These are phyloP conservation scores for Dendroctonus ponderosae DNA, from an alignment of 1,140 invertebrate genomes.

Conservation along the genomic window DNA sequence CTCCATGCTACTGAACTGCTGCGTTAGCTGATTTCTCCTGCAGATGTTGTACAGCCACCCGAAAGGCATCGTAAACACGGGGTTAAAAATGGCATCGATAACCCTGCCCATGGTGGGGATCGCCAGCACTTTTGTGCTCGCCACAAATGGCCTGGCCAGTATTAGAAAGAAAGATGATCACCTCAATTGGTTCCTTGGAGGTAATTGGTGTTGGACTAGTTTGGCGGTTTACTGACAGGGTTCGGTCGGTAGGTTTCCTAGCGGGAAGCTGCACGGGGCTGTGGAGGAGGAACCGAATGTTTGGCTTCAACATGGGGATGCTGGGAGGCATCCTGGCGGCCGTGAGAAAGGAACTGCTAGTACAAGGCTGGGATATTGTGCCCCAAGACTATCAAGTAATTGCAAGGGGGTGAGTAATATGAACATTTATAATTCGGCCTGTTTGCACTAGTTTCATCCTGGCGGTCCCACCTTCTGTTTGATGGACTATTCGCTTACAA, in stretches of 20 bases:
- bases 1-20: too few relatives aligned
- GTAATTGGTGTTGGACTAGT: constrained; percentile 34
- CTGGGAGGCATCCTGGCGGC: constrained; percentile 52
- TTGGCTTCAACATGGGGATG: constrained; percentile 41
- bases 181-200: constrained; percentile 62
- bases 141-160: constrained; percentile 59
- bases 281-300: constrained; percentile 52
- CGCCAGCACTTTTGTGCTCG: constrained; percentile 62
- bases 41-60: constrained; percentile 48
- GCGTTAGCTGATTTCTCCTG: background rate
- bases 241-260: constrained; percentile 39
- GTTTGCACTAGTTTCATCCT: background rate
- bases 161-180: constrained; percentile 65
- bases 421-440: background rate
- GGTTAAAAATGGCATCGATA: constrained; percentile 56
- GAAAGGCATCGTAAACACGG: constrained; percentile 52
- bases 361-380: constrained; percentile 54
- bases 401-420: background rate
- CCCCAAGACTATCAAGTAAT: constrained; percentile 1
- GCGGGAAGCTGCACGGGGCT: constrained; percentile 60
- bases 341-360: constrained; percentile 58
- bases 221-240: background rate
- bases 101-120: constrained; percentile 62
- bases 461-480: background rate
- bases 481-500: background rate